Evolutionary conservation across 2,888 invertebrate species (phyloP).

Genomic region (Tanytarsus gracilentus): DNA sequence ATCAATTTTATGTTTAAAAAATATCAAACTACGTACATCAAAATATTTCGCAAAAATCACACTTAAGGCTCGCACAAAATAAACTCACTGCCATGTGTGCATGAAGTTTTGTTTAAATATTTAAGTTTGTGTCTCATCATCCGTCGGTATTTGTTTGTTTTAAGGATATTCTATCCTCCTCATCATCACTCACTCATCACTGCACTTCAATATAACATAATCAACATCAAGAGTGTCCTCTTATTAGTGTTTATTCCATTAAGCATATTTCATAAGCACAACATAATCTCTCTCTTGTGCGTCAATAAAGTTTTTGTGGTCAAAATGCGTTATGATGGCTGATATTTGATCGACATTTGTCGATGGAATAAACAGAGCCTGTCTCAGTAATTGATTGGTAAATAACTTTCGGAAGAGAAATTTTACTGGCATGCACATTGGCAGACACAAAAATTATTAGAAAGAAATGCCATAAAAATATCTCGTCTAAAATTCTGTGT

Average conservation of each 20-base stretch:
- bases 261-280: too few relatives aligned
- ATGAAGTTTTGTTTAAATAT: conserved; percentile 16
- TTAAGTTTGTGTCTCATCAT: background rate
- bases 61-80: background rate
- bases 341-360: conserved; percentile 4
- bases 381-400: conserved; percentile 24
- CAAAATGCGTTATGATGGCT: background rate
- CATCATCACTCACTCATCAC: conserved; percentile 19
- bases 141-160: conserved; percentile 8
- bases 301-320: background rate
- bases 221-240: background rate
- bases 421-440: background rate
- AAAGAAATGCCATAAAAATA: background rate
- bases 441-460: background rate
- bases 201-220: background rate
- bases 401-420: background rate
- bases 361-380: conserved; percentile 17
- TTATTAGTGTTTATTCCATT: background rate
- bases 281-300: background rate
- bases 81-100: too few relatives aligned
- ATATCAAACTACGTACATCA: background rate
- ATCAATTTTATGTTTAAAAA: too few relatives aligned
- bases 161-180: conserved; percentile 17
- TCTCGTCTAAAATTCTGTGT: background rate
- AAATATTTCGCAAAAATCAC: background rate